Conservation (phyloP, 2,797 vertebrate genomes). For the Scolopax rusticola region DNA sequence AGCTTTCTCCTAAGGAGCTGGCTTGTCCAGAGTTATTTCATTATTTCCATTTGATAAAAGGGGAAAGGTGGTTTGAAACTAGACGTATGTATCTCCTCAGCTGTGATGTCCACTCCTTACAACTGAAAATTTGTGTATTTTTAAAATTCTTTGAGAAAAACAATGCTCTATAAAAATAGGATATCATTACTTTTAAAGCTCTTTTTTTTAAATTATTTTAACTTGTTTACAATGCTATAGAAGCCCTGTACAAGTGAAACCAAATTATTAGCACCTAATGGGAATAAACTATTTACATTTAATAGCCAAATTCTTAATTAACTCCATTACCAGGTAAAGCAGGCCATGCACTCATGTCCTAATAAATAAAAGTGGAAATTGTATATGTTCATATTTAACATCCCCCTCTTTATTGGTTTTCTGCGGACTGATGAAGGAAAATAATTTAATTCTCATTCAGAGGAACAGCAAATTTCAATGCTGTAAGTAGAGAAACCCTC, state of each 20-base stretch:
- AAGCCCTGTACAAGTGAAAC: neutral
- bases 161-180: neutral
- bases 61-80: neutral
- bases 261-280: neutral
- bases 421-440: conserved; percentile 7
- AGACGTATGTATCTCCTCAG: neutral
- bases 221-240: neutral
- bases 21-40: neutral
- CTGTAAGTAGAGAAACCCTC: neutral
- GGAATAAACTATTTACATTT: conserved; percentile 21
- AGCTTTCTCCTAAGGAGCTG: neutral
- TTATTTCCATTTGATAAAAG: neutral
- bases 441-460: conserved; percentile 8
- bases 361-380: neutral
- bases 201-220: neutral
- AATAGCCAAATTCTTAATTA: conserved; percentile 54
- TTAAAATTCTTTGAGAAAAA: neutral
- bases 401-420: neutral
- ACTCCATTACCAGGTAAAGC: conserved; percentile 8
- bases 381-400: neutral
- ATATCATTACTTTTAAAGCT: conserved; percentile 8
- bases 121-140: neutral
- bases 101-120: neutral
- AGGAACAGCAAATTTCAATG: conserved; percentile 20
- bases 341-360: neutral